Conservation (phyloP, 2,113 vertebrate genomes). For the Camelus bactrianus region DNA sequence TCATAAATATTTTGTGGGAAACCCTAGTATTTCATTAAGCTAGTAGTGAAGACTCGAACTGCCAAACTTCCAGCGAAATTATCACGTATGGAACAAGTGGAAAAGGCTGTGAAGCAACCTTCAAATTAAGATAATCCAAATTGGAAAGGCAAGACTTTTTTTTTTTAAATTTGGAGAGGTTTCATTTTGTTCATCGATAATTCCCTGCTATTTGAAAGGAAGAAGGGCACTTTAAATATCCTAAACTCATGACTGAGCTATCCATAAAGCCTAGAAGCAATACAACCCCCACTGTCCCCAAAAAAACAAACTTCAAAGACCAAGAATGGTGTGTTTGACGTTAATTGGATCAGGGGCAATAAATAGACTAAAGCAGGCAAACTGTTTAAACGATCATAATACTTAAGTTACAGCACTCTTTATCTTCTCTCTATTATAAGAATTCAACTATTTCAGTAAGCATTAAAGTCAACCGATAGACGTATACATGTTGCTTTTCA, state of each 20-base stretch:
- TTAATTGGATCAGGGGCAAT: constrained; percentile 46
- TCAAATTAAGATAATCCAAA: constrained; percentile 64
- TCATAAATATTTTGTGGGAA: constrained; percentile 27
- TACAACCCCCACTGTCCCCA: not conserved
- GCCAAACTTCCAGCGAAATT: constrained; percentile 37
- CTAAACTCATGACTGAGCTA: not conserved
- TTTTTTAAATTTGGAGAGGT: constrained; percentile 38
- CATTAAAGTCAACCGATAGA: not conserved
- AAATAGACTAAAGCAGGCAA: constrained; percentile 14
- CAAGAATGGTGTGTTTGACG: not conserved
- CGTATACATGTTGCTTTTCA: not conserved
- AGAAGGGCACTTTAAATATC: constrained; percentile 56
- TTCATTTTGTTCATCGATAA: constrained; percentile 56
- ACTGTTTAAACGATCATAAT: constrained; percentile 22
- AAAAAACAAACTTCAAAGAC: constrained; percentile 2
- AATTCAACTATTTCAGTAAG: constrained; percentile 46
- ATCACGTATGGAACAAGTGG: not conserved
- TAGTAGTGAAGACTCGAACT: constrained; percentile 61
- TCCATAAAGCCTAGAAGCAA: not conserved
- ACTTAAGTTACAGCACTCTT: not conserved
- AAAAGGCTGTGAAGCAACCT: constrained; percentile 10
- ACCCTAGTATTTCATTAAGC: constrained; percentile 43
- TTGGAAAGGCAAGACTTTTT: not conserved
- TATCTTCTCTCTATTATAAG: constrained; percentile 12
- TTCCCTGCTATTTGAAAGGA: constrained; percentile 63